Evolutionary conservation across 2,113 vertebrate species (phyloP), one percentile per base, ranked within the genome.

Genomic region (Drymodes brunneopygia): DNA sequence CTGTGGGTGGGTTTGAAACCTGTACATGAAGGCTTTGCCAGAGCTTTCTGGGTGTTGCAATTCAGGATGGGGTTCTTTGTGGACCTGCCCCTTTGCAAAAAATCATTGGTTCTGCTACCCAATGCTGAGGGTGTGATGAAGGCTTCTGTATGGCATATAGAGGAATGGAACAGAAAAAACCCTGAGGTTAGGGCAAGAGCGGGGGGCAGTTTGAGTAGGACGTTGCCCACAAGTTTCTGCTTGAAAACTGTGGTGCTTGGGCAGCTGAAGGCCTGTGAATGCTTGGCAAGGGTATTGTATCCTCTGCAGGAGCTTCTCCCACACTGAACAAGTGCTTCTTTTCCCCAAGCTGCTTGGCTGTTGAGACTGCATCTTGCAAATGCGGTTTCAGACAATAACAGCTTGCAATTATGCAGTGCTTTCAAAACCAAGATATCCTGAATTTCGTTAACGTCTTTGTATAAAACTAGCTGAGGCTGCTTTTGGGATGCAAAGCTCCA

Each of bases 361-460:
- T 94, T 94, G 92, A 96, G 88, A 90, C 81, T 95, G 88, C 91
- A 93, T 96, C 94, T 95, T 96, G 92, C 88, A 95, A 95, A 95
- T 90, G 95, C 2, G 35, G 82, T 94, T 94, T 96, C 88, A 95
- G 92, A 95, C 94, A 96, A 95, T 94, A 97, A 96, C 95, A 97
- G 96, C 95, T 97, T 97, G 96, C 96, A 96, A 97, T 97, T 97
- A 97, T 92, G 94, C 94, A 90, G 88, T 2, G 75, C 96, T 97
- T 95, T 97, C 95, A 94, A 95, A 95, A 90, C 94, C 96, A 97
- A 97, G 96, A 95, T 94, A 96, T 93, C 86, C 88, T 95, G 95
- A 96, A 96, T 97, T 97, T 97, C 5, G 60, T 96, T 96, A 94
- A 58, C 51, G 33, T 94, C 92, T 96, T 95, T 96, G 94, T 95